Evolutionary conservation across 2,113 vertebrate species (phyloP), one percentile per base, ranked within the genome.

Genomic region (Poicephalus gulielmi): DNA sequence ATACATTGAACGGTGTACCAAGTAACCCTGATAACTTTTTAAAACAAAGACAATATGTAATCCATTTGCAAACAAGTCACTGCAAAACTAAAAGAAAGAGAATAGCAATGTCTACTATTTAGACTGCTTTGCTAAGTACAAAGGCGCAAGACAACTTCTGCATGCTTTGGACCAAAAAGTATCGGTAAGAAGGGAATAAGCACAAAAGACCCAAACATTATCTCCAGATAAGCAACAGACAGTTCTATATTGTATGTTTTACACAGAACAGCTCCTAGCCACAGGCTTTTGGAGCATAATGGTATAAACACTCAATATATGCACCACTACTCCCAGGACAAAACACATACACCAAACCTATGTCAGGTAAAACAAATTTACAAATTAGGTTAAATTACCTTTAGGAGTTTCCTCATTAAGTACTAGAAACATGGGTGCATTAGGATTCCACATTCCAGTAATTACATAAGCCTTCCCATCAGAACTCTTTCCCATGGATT

Each of bases 401-500:
- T 99, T 99, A 33, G 99, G 99, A 6, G 99, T 99, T 98, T 99
- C 99, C 96, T 99, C 99, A 90, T 99, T 99, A 86, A 99, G 98
- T 5, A 97, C 97, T 37, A 99, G 97, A 97, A 99, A 99, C 85
- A 98, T 98, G 9, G 98, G 97, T 49, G 96, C 98, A 91, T 99
- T 99, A 37, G 99, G 99, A 93, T 99, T 99, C 99, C 99, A 99
- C 31, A 98, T 98, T 80, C 99, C 99, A 46, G 99, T 99, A 94
- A 99, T 99, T 60, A 99, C 95, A 52, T 99, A 99, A n/a, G 99
- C 98, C 96, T 99, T 99, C 50, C 99, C 99, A 94, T 99, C 99
- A 66, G 96, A 97, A 92, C 98, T 99, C 96, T 99, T 99, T 43
- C 99, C 99, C 99, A 99, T 99, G 28, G 99, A 99, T 87, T 99